Evolutionary conservation across 2,113 vertebrate genomes (phyloP), one percentile per base, ranked within the genome.

Genomic region (Sardina pilchardus): DNA sequence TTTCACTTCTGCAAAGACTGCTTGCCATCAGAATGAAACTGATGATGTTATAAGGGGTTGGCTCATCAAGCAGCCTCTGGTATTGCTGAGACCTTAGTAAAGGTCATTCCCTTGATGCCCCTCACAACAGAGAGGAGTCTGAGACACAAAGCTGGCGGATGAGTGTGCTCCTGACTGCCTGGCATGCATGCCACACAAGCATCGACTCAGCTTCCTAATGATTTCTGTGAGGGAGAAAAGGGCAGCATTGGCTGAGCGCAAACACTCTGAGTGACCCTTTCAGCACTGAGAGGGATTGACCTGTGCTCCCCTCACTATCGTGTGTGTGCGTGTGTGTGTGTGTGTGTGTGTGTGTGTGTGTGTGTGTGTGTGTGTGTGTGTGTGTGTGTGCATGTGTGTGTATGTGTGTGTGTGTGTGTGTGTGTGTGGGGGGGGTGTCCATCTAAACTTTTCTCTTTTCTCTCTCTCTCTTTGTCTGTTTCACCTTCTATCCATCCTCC

Each of bases 191-290:
- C 19, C 39, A 42, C 39, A 42, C 39, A 42, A 42, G 39, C 39
- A 42, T 42, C 45, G 81, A 59, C 44, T 81, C 71, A 83, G 80
- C 24, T 82, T 39, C 81, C 88, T 82, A 84, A 87, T 85, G 85
- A 85, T 80, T 83, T 83, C 86, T 86, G 81, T 44, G 42, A 34
- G 82, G 84, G 34, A 42, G 81, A 87, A 50, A 85, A 81, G 75
- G 44, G 45, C 87, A 78, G 21, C 24, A 85, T 21, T n/a, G 56
- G 45, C 45, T 75, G 47, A 75, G 53, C 42, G 71, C 43, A 85
- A 84, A 83, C 14, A 81, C 86, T 47, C 45, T 6, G 86, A 47
- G 75, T 89, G 83, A 89, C 53, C 82, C 78, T 89, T 82, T 87
- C 84, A 85, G 53, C 59, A 43, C 84, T 6, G 53, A 53, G 53